These are phyloP conservation scores for Clunio marinus DNA, from an alignment of 2,888 invertebrate species.

Conservation along the genomic window DNA sequence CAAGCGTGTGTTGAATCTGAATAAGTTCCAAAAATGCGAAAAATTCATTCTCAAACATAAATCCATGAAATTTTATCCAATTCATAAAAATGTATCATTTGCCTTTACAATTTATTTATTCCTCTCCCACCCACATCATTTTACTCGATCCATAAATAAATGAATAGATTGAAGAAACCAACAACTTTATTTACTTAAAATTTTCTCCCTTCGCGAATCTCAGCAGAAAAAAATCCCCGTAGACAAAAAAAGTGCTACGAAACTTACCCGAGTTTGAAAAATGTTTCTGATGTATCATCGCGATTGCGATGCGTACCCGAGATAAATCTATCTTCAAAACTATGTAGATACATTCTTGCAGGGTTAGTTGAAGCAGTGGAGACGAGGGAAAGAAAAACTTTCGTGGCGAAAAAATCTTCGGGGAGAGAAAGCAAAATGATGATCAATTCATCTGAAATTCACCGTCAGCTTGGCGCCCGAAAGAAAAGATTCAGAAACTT, in stretches of 20 bases:
- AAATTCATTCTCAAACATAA: background rate
- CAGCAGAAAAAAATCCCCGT: conserved; percentile 13
- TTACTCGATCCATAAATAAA: background rate
- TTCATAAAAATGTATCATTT: background rate
- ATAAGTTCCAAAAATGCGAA: background rate
- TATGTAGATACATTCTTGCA: conserved; percentile 1
- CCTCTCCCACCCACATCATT: background rate
- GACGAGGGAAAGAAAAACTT: background rate
- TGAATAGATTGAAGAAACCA: background rate
- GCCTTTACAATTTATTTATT: too few relatives aligned
- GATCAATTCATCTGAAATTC: conserved; percentile 39
- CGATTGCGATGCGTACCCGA: conserved; percentile 35
- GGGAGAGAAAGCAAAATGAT: conserved; percentile 24
- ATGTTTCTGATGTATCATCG: conserved; percentile 38
- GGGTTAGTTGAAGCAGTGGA: background rate
- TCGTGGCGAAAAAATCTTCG: conserved; percentile 1
- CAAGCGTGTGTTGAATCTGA: conserved; percentile 8
- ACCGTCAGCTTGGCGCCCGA: conserved; percentile 37
- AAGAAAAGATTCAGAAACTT: conserved; percentile 27
- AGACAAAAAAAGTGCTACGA: conserved; percentile 18
- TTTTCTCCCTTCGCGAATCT: background rate
- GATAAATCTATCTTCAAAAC: conserved; percentile 16
- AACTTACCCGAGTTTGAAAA: conserved; percentile 28
- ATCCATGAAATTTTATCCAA: background rate
- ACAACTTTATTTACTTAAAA: conserved; percentile 1